Evolutionary conservation across 1,140 invertebrate genomes (phyloP).

Genomic region (Bombus superbus): DNA sequence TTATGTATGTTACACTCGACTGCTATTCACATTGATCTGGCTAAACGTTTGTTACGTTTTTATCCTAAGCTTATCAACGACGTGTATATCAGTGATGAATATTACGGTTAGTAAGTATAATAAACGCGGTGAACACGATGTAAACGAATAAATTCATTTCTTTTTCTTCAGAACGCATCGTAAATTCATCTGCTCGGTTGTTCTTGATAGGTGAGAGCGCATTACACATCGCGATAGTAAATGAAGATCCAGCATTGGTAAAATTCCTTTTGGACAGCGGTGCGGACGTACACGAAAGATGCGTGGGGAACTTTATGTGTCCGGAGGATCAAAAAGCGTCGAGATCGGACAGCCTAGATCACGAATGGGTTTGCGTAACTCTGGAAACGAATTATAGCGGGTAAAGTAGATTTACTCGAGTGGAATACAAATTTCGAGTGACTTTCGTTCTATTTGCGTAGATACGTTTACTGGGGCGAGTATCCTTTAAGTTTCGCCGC

Average conservation of each 20-base stretch:
- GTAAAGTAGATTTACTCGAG: slow-evolving; percentile 78
- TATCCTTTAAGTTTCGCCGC: slow-evolving; percentile 98
- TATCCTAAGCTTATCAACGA: slow-evolving; percentile 98
- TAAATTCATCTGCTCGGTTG: not conserved
- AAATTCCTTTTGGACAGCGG: slow-evolving; percentile 97
- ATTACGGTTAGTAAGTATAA: slow-evolving; percentile 89
- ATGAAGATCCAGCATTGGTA: slow-evolving; percentile 98
- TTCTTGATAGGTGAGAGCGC: slow-evolving; percentile 27
- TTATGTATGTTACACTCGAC: slow-evolving; percentile 96
- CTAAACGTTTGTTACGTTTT: slow-evolving; percentile 94
- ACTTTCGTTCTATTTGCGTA: slow-evolving; percentile 71
- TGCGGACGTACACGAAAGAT: slow-evolving; percentile 94
- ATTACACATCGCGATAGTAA: slow-evolving; percentile 98
- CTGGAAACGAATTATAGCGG: slow-evolving; percentile 96
- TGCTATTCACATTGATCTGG: slow-evolving; percentile 95
- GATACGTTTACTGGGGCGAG: slow-evolving; percentile 99
- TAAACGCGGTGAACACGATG: slow-evolving; percentile 16
- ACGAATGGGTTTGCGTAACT: slow-evolving; percentile 95
- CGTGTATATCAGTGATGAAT: slow-evolving; percentile 97
- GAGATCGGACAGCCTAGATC: slow-evolving; percentile 92
- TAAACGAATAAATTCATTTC: not conserved
- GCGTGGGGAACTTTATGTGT: slow-evolving; percentile 97
- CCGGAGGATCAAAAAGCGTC: slow-evolving; percentile 98
- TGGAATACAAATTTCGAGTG: not conserved
- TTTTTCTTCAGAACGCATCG: not conserved